Evolutionary conservation across 2,888 invertebrate species (phyloP), one percentile per base, ranked within the genome.

Genomic region (Seira sanloemensis): DNA sequence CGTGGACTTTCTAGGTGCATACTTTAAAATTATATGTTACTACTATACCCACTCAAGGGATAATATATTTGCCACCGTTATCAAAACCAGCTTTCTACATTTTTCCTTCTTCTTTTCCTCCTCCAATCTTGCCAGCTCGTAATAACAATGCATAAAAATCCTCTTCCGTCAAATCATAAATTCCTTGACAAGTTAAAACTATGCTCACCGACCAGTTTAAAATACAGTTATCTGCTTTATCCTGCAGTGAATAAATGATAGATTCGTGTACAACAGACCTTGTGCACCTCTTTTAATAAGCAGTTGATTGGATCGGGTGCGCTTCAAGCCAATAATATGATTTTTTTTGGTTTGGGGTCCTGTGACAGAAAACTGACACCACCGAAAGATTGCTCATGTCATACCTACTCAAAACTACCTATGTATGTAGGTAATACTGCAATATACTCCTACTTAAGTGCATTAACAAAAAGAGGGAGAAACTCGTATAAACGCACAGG

Each of bases 51-150:
- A 50, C 50, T 37, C 37, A 37, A 37, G 12, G 5, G 50, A 50
- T 50, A 18, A 50, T 50, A 50, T 50, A 50, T 37, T 26, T 46
- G 71, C 16, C 69, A 46, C 81, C 81, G 81, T 81, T 81, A 81
- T 46, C n/a, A 79, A 75, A 81, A 81, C 80, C 69, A 67, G 80
- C 80, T 81, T 81, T 81, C 37, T 7, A 37, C 37, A 37, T 37
- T 37, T 37, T 37, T 37, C 37, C 12, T 4, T 37, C 37, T 37
- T 26, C 67, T 62, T 66, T 67, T 72, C 68, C 67, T 58, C 71
- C 37, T 12, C 46, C 62, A 75, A 27, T 68, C 65, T 78, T 71
- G 72, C 24, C 54, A 71, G 37, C 4, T 37, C 37, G 37, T 37
- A 7, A 37, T 12, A 37, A 37, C 37, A 37, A 37, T 37, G 37